Base-by-base conservation (phyloP, 2,888 invertebrate genomes). In the Crossocerus cetratus region DNA sequence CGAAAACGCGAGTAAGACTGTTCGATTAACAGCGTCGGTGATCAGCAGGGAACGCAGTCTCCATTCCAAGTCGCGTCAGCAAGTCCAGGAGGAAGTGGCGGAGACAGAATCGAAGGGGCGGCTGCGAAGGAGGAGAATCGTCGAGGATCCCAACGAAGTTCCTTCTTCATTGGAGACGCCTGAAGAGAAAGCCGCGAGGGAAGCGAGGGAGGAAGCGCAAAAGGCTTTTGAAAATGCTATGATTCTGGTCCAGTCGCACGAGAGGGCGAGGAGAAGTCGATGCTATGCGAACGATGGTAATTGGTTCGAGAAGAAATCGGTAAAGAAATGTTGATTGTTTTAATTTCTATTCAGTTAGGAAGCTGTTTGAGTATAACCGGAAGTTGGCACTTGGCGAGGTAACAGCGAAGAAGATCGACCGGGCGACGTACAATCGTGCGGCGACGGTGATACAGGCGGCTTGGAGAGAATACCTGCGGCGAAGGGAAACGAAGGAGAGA, bases 401-500 rank as follows among this genome's bases (percentile, higher is more conserved):
- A 16, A 53, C 68, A 22, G 56, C 65, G 18, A 73, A 67, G 44
- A 82, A 77, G 66, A 45, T 72, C 8, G 71, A 74, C n/a, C 66
- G 8, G 44, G 44, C 14, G 13, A 72, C 49, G 2, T 77, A 74
- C 44, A 43, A 66, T 2, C 72, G 74, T n/a, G 90, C 91, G 2
- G 90, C 90, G 1, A 80, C 77, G 1, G 83, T 74, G 14, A 90
- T 92, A 62, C 92, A 92, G 80, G 88, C 81, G 66, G 65, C 83
- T 14, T 92, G 92, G 90, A 89, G 92, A 78, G 91, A 91, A 13
- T 92, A 91, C 83, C 87, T 90, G 83, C 87, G 89, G 43, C 83
- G 92, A 0, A 91, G 92, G 82, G 84, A 90, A 54, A 78, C 90
- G 45, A 90, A 91, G 66, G 44, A 83, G 11, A 90, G 89, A 80